Conservation (phyloP, 2,797 vertebrate genomes). For the Decapterus maruadsi region DNA sequence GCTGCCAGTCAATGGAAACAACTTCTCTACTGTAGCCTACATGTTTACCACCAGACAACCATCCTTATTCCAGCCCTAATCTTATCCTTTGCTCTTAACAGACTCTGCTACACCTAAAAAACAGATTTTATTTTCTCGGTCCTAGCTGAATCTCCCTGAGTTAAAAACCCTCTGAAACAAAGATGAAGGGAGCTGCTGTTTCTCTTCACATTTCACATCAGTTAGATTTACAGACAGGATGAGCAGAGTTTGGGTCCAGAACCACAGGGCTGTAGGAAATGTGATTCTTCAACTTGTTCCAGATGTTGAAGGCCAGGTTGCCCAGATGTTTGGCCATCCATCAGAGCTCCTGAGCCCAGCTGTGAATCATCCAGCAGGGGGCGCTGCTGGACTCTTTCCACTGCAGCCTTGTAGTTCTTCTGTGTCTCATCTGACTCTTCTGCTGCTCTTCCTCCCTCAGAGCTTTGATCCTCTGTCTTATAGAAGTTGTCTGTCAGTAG, state of each 20-base stretch:
- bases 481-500: too few relatives aligned
- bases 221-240: neutral
- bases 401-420: too few relatives aligned
- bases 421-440: too few relatives aligned
- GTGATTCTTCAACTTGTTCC: neutral
- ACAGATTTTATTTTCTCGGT: neutral
- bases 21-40: too few relatives aligned
- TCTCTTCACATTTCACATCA: neutral
- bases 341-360: too few relatives aligned
- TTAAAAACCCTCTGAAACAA: neutral
- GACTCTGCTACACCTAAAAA: constrained; percentile 4
- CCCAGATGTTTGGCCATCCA: neutral
- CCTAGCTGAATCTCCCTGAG: constrained; percentile 9
- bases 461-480: too few relatives aligned
- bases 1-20: too few relatives aligned
- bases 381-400: too few relatives aligned
- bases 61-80: neutral
- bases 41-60: neutral
- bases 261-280: neutral
- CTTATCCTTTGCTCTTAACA: neutral
- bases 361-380: too few relatives aligned
- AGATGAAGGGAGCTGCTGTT: neutral
- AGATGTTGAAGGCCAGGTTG: neutral
- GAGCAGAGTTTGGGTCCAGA: neutral
- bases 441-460: too few relatives aligned